Conservation (phyloP, 2,797 vertebrate genomes). For the Crax fasciolata region DNA sequence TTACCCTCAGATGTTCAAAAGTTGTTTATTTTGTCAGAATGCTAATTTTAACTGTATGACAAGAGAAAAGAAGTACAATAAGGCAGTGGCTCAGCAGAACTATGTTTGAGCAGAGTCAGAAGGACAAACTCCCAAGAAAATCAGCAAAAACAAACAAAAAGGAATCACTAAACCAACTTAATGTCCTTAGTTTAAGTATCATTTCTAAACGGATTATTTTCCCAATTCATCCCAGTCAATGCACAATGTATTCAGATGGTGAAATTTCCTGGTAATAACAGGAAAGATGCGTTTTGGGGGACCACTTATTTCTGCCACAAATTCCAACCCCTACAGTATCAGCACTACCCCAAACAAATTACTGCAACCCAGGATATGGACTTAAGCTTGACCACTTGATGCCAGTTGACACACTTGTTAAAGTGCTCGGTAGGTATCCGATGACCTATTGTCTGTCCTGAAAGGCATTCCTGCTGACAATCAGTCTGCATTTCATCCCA, state of each 20-base stretch:
- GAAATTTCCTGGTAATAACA: slow-evolving; percentile 6
- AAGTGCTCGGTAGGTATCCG: slow-evolving; percentile 48
- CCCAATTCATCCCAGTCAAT: neutral
- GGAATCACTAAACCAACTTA: neutral
- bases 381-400: slow-evolving; percentile 22
- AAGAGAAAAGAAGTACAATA: neutral
- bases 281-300: neutral
- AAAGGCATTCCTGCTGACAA: slow-evolving; percentile 50
- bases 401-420: slow-evolving; percentile 53
- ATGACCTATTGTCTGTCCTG: slow-evolving; percentile 40
- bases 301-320: neutral
- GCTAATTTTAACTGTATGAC: neutral
- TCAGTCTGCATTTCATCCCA: slow-evolving; percentile 34
- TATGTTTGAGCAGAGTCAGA: neutral
- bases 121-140: neutral
- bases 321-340: neutral
- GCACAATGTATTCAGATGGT: neutral
- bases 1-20: neutral
- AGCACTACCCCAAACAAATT: slow-evolving; percentile 23
- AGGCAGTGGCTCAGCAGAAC: neutral
- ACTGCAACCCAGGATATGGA: slow-evolving; percentile 27
- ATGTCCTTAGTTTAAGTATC: neutral
- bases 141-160: neutral
- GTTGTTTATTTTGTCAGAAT: slow-evolving; percentile 21
- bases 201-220: neutral